Base-by-base conservation (phyloP, 2,113 vertebrate species). In the Menidia beryllina region DNA sequence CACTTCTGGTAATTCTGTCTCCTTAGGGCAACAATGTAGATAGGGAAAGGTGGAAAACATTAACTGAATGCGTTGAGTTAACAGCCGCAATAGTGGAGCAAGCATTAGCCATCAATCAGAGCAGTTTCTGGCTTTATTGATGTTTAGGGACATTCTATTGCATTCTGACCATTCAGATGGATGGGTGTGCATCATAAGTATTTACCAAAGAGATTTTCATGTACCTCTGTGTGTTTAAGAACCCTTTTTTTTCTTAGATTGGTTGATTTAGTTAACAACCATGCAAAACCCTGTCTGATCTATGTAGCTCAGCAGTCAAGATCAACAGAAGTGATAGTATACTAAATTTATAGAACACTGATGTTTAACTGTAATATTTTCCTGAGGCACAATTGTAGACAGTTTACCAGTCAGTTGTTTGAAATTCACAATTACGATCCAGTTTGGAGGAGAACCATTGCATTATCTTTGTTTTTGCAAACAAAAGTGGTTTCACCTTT, bases 21-120 rank as follows among this genome's bases (percentile, higher is more conserved):
- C 25, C 49, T 10, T 3, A 49, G 5, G 39, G 51, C 13, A 7
- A 39, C 60, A 3, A 19, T 34, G 6, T 5, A 34, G 23, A 47
- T 27, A 39, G 15, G 10, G 39, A 19, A 15, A 17, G 59, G n/a
- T 9, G n/a, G 4, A 24, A 77, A 54, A 55, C 41, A 20, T 10
- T 3, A 13, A n/a, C 21, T 51, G 56, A 48, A 59, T 55, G 43
- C 15, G 9, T 15, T 53, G 11, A 27, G 41, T 54, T 14, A 41
- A 62, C 7, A 56, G 54, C 30, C 20, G 64, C 17, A 48, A 39
- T 27, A 19, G 41, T 34, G 5, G 30, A 0, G 14, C 25, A 25
- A 30, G 24, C 24, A 59, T 61, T 55, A 66, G 43, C 61, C 36
- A 52, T 27, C 26, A 21, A 27, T 64, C 38, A 65, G 34, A 39